These are phyloP conservation scores for Dromiciops gliroides DNA, from an alignment of 2,113 vertebrate species.

Conservation along the genomic window DNA sequence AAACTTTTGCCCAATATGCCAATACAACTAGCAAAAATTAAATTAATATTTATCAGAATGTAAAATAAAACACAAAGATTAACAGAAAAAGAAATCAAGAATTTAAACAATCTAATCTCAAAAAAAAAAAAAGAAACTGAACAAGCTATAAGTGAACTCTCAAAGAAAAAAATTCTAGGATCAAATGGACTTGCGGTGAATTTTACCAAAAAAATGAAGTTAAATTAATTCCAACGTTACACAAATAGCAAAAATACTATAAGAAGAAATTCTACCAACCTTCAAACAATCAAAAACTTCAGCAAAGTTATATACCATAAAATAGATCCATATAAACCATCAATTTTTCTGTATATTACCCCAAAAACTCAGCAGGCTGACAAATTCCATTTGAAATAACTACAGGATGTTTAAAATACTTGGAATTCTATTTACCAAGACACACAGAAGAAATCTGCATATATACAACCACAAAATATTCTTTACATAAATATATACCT, in stretches of 20 bases:
- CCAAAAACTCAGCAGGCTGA: too few species aligned
- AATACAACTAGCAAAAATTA: background rate
- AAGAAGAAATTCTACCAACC: background rate
- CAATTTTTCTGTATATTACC: too few species aligned
- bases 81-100: background rate
- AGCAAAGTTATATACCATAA: too few species aligned
- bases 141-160: background rate
- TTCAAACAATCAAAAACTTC: background rate
- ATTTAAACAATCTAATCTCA: background rate
- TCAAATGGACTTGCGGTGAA: background rate
- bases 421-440: too few species aligned
- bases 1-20: background rate
- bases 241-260: background rate
- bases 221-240: background rate
- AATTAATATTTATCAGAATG: background rate
- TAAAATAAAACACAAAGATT: background rate
- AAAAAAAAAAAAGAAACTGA: constrained; percentile 1
- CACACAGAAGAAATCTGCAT: too few species aligned
- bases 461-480: too few species aligned
- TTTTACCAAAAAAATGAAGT: background rate
- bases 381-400: too few species aligned
- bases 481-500: too few species aligned
- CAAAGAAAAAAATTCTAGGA: background rate
- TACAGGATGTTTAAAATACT: too few species aligned
- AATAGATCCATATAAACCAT: too few species aligned